Conservation (phyloP, 2,797 vertebrate species). For the Syndactyla subalaris region DNA sequence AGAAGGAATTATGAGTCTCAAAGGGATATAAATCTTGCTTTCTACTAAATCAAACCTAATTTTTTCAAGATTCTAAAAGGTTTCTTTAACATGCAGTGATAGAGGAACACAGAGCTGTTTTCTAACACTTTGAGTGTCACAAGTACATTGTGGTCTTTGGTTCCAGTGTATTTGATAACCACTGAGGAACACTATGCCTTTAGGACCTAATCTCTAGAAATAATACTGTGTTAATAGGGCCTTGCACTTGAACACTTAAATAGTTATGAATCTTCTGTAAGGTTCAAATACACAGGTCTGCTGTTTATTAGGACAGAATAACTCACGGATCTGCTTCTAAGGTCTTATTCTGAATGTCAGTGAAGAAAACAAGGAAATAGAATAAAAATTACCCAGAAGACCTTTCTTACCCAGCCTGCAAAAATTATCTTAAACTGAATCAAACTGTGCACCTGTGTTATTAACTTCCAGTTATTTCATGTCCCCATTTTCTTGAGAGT, state of each 20-base stretch:
- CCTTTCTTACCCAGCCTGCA: not conserved
- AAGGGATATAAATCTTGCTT: not conserved
- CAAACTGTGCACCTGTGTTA: not conserved
- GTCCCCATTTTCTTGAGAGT: not conserved
- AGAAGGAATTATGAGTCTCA: not conserved
- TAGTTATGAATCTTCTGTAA: not conserved
- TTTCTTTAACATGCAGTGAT: not conserved
- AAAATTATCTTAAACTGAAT: not conserved
- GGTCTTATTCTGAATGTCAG: not conserved
- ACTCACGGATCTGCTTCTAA: not conserved
- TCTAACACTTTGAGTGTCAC: not conserved
- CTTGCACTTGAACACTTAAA: not conserved
- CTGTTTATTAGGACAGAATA: not conserved
- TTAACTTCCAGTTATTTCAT: not conserved
- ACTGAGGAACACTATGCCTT: not conserved
- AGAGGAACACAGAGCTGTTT: not conserved
- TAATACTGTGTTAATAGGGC: not conserved
- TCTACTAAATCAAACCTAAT: not conserved
- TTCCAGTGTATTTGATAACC: not conserved
- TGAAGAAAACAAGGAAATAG: not conserved
- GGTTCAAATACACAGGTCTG: not conserved
- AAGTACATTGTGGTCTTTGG: not conserved
- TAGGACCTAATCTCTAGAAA: not conserved
- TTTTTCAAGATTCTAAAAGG: not conserved
- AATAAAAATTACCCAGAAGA: rapidly evolving